These are phyloP conservation scores for Macroglossus sobrinus DNA, from an alignment of 2,113 vertebrate genomes.

Conservation along the genomic window DNA sequence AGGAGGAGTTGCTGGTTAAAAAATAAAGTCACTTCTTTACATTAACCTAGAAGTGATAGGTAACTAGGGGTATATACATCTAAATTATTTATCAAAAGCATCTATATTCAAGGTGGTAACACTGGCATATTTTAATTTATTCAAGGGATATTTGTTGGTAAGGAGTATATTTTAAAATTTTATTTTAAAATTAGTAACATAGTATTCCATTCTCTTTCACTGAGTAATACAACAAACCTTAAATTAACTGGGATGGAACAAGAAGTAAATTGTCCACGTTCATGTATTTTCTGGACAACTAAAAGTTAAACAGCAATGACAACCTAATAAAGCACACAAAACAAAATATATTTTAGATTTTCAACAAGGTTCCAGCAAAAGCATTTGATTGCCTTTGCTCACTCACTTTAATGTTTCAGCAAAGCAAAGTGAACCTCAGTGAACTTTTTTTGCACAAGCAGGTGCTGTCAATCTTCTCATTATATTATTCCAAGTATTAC, in stretches of 20 bases:
- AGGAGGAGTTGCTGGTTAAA: background rate
- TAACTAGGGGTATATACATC: background rate
- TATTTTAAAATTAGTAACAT: background rate
- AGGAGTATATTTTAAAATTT: background rate
- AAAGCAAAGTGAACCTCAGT: background rate
- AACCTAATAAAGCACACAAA: background rate
- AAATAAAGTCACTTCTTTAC: background rate
- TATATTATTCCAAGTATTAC: constrained; percentile 27
- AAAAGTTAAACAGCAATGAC: background rate
- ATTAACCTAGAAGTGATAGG: background rate
- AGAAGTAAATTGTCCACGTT: background rate
- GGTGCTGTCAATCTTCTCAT: background rate
- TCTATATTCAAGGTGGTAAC: background rate
- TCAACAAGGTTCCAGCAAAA: constrained; percentile 8
- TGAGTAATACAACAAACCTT: background rate
- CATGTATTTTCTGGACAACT: background rate
- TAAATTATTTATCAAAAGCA: background rate
- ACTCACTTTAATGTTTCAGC: background rate
- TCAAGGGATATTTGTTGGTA: background rate
- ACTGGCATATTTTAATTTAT: background rate
- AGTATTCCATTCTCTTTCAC: background rate
- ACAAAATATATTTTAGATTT: background rate
- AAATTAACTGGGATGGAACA: background rate
- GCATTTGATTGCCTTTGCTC: constrained; percentile 25
- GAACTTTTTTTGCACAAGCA: background rate